Evolutionary conservation across 2,113 vertebrate species (phyloP), one percentile per base, ranked within the genome.

Genomic region (Chionis minor): DNA sequence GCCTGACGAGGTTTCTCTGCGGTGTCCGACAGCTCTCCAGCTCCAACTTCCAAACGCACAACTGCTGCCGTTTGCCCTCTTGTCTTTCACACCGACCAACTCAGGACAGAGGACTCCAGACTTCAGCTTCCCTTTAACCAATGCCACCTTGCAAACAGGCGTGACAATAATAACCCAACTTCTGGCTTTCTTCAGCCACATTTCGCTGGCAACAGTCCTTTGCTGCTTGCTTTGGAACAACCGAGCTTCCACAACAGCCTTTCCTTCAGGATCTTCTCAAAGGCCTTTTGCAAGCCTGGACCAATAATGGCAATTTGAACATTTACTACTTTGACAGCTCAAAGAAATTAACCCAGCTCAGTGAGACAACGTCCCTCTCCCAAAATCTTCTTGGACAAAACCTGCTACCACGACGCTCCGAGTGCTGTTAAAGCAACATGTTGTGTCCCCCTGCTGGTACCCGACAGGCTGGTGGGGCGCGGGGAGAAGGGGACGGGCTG

Each of bases 331-430:
- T n/a, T 45, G 54, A 56, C 54, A 40, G 33, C 33, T 56, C 30
- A 30, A 38, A 73, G 47, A 38, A 73, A 56, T 38, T 38, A 66
- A 55, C 70, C 13, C 23, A 63, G 49, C 21, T 24, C 51, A 52
- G 55, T 11, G 56, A 93, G 62, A 63, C 49, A 70, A 42, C 1
- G 2, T 81, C 22, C 38, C 61, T 24, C 49, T 49, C 59, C 30
- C 0, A 1, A 62, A 75, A 65, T 13, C 35, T 26, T 33, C 55
- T 4, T 2, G 45, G 24, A 70, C 20, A 1, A 0, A 28, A 24
- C 5, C 77, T 52, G 38, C 56, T 15, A 8, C 9, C 1, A 0
- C 1, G 2, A 42, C 17, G 16, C 28, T 52, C 33, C 1, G 6
- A 40, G 63, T 0, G 2, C 82, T 44, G 44, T 30, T 32, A 13